Evolutionary conservation across 2,888 invertebrate genomes (phyloP).

Genomic region (Desoria tigrina): DNA sequence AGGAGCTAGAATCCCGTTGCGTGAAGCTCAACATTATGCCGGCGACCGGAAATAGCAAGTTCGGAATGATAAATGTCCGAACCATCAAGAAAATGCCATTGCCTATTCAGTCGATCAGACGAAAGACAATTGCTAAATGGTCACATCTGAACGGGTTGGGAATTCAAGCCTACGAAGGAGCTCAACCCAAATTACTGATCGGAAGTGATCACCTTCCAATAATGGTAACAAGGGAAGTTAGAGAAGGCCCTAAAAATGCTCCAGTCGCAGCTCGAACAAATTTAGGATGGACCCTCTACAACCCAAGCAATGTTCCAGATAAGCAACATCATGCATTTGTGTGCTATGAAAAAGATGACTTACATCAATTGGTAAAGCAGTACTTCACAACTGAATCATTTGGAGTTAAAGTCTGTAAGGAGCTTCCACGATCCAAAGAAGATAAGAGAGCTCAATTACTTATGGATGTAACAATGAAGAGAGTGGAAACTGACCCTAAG

Average conservation of each 20-base stretch:
- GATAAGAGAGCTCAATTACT: conserved; percentile 13
- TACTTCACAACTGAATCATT: conserved; percentile 2
- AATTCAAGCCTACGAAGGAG: too few relatives aligned
- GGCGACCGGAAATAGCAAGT: background rate
- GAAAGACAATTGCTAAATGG: background rate
- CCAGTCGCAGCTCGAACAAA: conserved; percentile 9
- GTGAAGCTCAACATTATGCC: background rate
- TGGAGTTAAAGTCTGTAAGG: background rate
- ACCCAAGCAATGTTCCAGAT: background rate
- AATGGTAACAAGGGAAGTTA: too few relatives aligned
- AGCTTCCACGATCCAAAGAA: conserved; percentile 3
- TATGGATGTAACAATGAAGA: background rate
- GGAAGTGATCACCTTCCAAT: conserved; percentile 24
- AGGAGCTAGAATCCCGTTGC: too few relatives aligned
- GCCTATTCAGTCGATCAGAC: conserved; percentile 17
- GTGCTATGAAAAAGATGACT: too few relatives aligned
- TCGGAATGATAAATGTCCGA: background rate
- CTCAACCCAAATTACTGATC: conserved; percentile 28
- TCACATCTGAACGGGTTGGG: background rate
- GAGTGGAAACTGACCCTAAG: too few relatives aligned
- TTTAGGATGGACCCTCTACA: conserved; percentile 24
- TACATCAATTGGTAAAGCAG: too few relatives aligned
- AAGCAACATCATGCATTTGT: background rate
- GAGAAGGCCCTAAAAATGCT: conserved; percentile 2
- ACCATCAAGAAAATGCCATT: conserved; percentile 3